These are phyloP conservation scores for Meghimatium bilineatum DNA, from an alignment of 2,888 invertebrate species.

Conservation along the genomic window DNA sequence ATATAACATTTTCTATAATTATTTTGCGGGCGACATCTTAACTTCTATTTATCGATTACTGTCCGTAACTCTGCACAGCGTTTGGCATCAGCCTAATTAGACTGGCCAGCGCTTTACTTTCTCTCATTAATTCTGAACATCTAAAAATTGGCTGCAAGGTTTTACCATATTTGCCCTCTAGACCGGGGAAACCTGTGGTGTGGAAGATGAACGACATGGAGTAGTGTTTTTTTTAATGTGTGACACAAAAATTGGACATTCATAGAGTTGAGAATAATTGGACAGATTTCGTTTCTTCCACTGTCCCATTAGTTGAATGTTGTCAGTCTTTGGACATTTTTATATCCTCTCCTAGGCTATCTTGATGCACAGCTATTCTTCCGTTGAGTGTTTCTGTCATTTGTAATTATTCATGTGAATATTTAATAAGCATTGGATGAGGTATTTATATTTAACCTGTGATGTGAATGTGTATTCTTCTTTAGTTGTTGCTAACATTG, in stretches of 20 bases:
- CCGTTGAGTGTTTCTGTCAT: background rate
- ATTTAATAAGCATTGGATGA: background rate
- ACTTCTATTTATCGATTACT: slow-evolving; percentile 21
- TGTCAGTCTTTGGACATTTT: background rate
- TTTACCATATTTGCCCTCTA: background rate
- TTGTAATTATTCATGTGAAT: background rate
- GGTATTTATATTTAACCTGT: too few relatives aligned
- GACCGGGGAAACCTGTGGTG: background rate
- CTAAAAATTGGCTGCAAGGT: background rate
- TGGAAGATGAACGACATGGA: background rate
- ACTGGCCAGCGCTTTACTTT: background rate
- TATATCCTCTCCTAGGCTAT: background rate
- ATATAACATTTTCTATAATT: too few relatives aligned
- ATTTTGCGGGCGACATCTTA: too few relatives aligned
- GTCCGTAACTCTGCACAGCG: background rate
- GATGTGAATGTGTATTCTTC: too few relatives aligned
- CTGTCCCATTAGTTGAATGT: background rate
- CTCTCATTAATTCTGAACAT: slow-evolving; percentile 14
- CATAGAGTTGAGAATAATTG: slow-evolving; percentile 15
- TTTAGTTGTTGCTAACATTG: too few relatives aligned
- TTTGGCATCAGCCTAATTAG: background rate
- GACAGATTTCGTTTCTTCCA: background rate
- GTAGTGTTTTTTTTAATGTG: background rate
- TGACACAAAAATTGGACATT: background rate
- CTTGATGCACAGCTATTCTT: background rate